Percentiles rank a stretch among this genome's conserved stretches.
These are phyloP conservation scores for Ormyrus nitidulus DNA, from an alignment of 2,888 invertebrate species.

Conservation along the genomic window DNA sequence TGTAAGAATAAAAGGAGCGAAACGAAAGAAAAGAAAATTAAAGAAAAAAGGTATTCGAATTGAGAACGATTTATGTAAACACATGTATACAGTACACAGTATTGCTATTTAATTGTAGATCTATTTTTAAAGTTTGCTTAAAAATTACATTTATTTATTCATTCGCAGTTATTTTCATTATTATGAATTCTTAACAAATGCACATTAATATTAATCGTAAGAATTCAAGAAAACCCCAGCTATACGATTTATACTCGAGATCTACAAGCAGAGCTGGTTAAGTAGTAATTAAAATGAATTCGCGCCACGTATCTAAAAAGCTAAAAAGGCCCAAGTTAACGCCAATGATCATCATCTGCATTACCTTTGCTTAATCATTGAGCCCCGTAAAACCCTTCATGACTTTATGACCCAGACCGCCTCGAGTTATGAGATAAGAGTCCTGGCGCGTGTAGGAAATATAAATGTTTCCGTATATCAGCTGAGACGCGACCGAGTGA, in stretches of 20 bases:
- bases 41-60: too few relatives aligned
- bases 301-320: not conserved
- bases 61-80: too few relatives aligned
- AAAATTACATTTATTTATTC: too few relatives aligned
- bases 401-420: slow-evolving; percentile 37
- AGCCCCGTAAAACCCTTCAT: slow-evolving; percentile 30
- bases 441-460: slow-evolving; percentile 45
- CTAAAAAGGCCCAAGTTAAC: not conserved
- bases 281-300: slow-evolving; percentile 20
- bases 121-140: too few relatives aligned
- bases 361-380: slow-evolving; percentile 27
- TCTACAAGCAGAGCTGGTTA: slow-evolving; percentile 4
- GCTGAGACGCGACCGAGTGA: slow-evolving; percentile 13
- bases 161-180: too few relatives aligned
- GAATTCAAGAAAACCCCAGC: too few relatives aligned
- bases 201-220: too few relatives aligned
- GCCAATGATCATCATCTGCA: slow-evolving; percentile 5
- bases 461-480: slow-evolving; percentile 54
- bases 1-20: too few relatives aligned
- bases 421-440: slow-evolving; percentile 52
- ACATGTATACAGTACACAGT: too few relatives aligned
- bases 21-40: too few relatives aligned
- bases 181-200: too few relatives aligned
- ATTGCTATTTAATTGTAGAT: too few relatives aligned
- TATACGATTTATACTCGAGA: slow-evolving; percentile 7